These are phyloP conservation scores for Suricata suricatta DNA, from an alignment of 2,113 vertebrate species.

Conservation along the genomic window DNA sequence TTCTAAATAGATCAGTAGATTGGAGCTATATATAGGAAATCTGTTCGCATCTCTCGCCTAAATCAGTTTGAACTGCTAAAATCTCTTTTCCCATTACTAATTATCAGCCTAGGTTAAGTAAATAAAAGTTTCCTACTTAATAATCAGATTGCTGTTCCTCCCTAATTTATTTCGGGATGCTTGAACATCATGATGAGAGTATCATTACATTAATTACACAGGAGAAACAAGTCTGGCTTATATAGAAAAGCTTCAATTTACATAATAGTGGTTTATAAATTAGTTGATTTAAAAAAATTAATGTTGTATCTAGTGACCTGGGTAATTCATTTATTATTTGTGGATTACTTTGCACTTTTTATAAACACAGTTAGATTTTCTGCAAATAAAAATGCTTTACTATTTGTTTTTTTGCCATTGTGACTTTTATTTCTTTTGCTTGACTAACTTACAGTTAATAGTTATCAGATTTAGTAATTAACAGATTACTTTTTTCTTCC, in stretches of 20 bases:
- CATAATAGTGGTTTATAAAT: constrained; percentile 22
- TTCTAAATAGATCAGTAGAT: background rate
- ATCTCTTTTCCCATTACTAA: constrained; percentile 51
- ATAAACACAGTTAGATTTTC: background rate
- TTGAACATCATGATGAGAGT: constrained; percentile 23
- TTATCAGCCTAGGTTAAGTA: constrained; percentile 62
- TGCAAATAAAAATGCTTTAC: constrained; percentile 16
- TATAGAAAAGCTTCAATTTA: constrained; percentile 27
- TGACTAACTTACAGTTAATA: constrained; percentile 3
- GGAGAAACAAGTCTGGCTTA: constrained; percentile 42
- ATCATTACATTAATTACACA: constrained; percentile 64
- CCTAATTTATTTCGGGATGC: constrained; percentile 51
- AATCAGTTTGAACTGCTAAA: constrained; percentile 34
- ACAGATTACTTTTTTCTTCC: background rate
- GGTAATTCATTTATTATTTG: constrained; percentile 43
- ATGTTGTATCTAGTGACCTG: background rate
- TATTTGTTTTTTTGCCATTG: background rate
- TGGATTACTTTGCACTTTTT: constrained; percentile 13
- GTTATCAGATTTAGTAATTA: constrained; percentile 5
- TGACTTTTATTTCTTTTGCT: background rate
- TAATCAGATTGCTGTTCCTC: constrained; percentile 14
- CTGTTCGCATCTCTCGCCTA: constrained; percentile 33
- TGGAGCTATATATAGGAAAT: constrained; percentile 20
- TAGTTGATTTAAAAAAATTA: constrained; percentile 21
- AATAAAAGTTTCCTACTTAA: constrained; percentile 69